Percentiles rank a stretch among this genome's conserved stretches.
Conservation (phyloP, 1,140 invertebrate species). For the Leptopilina boulardi region DNA sequence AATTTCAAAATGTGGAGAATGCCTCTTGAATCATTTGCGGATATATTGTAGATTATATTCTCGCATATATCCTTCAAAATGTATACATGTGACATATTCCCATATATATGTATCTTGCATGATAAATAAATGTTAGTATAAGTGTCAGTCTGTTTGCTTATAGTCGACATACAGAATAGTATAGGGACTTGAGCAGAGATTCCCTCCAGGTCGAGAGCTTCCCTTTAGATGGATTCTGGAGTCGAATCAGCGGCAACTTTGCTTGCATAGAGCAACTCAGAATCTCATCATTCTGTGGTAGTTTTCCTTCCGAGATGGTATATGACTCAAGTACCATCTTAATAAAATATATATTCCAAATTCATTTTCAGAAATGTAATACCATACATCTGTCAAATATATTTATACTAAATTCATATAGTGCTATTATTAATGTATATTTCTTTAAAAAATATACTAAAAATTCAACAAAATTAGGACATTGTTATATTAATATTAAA, state of each 20-base stretch:
- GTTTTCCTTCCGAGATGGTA: background rate
- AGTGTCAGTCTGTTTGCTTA: slow-evolving; percentile 12
- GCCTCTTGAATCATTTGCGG: background rate
- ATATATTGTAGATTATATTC: background rate
- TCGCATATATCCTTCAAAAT: background rate
- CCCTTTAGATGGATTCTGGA: background rate
- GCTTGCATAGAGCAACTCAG: background rate
- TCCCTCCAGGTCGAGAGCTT: background rate
- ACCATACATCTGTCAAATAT: too few relatives aligned
- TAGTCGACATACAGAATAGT: slow-evolving; percentile 14
- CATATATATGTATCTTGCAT: background rate
- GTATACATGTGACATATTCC: background rate
- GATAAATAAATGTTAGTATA: slow-evolving; percentile 4
- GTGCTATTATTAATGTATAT: too few relatives aligned
- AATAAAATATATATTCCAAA: background rate
- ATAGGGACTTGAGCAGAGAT: background rate
- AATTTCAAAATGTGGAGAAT: too few relatives aligned
- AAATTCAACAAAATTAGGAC: too few relatives aligned
- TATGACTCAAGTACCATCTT: background rate
- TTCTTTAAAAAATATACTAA: too few relatives aligned
- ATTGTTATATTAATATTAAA: too few relatives aligned
- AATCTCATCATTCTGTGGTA: slow-evolving; percentile 14
- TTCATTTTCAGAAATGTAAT: background rate
- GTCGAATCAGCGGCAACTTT: background rate
- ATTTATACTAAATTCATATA: too few relatives aligned